Evolutionary conservation across 2,797 vertebrate genomes (phyloP).

Genomic region (Pyrrhura leucotis): DNA sequence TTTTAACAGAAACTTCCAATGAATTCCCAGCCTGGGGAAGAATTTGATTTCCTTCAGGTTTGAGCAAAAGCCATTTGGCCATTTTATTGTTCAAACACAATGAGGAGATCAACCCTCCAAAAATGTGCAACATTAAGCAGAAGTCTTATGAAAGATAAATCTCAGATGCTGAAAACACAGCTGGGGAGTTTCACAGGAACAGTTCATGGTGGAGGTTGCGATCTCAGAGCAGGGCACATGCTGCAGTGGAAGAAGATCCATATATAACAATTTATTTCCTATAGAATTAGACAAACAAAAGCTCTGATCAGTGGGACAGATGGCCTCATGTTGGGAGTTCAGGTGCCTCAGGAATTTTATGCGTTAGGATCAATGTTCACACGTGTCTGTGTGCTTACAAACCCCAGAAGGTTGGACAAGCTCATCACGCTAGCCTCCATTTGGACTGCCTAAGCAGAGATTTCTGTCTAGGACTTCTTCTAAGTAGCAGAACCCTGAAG

Average conservation of each 20-base stretch:
- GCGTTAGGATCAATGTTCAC: background rate
- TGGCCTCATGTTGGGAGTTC: background rate
- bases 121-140: background rate
- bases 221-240: background rate
- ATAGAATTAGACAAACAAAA: background rate
- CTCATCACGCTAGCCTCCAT: background rate
- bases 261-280: background rate
- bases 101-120: background rate
- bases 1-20: background rate
- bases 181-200: background rate
- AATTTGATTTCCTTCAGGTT: background rate
- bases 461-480: background rate
- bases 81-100: background rate
- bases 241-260: background rate
- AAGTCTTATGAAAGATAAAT: background rate
- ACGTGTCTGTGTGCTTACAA: background rate
- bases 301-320: background rate
- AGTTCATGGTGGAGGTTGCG: background rate
- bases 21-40: background rate
- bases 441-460: background rate
- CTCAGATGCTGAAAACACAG: background rate
- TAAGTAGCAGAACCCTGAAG: background rate
- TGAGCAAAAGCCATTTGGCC: background rate
- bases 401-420: fast-evolving
- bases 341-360: background rate